Evolutionary conservation across 1,140 invertebrate species (phyloP).

Genomic region (Neelides sp.): DNA sequence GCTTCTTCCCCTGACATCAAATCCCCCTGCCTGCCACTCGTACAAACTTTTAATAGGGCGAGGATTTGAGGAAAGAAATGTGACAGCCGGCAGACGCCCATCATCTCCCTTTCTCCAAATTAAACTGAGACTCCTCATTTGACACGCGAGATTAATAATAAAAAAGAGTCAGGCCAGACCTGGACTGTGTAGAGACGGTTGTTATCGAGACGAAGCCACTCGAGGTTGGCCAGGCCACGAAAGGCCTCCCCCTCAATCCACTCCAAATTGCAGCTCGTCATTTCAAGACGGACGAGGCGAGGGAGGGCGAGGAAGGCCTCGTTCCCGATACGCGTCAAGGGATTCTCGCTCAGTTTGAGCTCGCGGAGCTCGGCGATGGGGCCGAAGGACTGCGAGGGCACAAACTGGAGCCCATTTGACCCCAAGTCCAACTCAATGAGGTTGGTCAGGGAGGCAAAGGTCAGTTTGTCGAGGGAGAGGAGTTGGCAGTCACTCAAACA

Average conservation of each 20-base stretch:
- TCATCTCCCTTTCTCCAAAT: too few relatives aligned
- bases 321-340: slow-evolving; percentile 51
- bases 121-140: too few relatives aligned
- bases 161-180: slow-evolving; percentile 7
- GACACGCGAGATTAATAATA: neutral
- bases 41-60: too few relatives aligned
- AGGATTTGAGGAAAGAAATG: too few relatives aligned
- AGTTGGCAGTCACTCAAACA: slow-evolving; percentile 53
- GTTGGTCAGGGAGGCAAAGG: slow-evolving; percentile 56
- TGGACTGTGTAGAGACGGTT: slow-evolving; percentile 53
- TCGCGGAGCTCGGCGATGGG: slow-evolving; percentile 60
- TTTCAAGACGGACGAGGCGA: slow-evolving; percentile 56
- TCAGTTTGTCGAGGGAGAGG: slow-evolving; percentile 47
- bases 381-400: slow-evolving; percentile 56
- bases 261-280: slow-evolving; percentile 53
- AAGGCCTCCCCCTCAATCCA: slow-evolving; percentile 56
- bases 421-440: slow-evolving; percentile 66
- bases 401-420: slow-evolving; percentile 49
- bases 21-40: too few relatives aligned
- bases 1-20: too few relatives aligned
- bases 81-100: too few relatives aligned
- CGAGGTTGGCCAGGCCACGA: slow-evolving; percentile 53
- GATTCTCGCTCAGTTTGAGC: slow-evolving; percentile 56
- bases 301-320: slow-evolving; percentile 54
- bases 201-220: slow-evolving; percentile 60